phyloP scores from a whole-genome alignment of 2,888 invertebrate species.

The Pollenia griseotomentosa region DNA sequence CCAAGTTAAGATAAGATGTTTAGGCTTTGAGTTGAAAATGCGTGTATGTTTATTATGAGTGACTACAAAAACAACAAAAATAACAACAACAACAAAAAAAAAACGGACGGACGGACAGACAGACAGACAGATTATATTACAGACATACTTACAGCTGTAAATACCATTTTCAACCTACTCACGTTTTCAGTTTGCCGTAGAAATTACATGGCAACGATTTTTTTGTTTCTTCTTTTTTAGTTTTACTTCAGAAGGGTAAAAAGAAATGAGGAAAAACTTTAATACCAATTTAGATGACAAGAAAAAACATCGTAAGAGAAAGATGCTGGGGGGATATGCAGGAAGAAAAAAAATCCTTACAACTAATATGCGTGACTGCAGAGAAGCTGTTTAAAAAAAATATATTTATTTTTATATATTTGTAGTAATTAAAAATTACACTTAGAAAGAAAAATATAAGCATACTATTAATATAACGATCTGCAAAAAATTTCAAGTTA shows the following conservation, averaged over 20 bases:
- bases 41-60: slow-evolving; percentile 65
- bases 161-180: slow-evolving; percentile 67
- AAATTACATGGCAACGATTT: slow-evolving; percentile 34
- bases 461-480: background rate
- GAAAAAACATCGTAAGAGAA: slow-evolving; percentile 20
- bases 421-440: slow-evolving; percentile 42
- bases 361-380: slow-evolving; percentile 49
- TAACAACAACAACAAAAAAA: background rate
- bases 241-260: slow-evolving; percentile 27
- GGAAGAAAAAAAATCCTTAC: slow-evolving; percentile 15
- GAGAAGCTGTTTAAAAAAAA: background rate
- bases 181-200: slow-evolving; percentile 57
- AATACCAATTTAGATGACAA: slow-evolving; percentile 56
- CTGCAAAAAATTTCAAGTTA: background rate
- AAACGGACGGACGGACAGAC: slow-evolving; percentile 1
- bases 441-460: background rate
- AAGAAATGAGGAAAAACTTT: slow-evolving; percentile 14
- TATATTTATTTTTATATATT: background rate
- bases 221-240: background rate
- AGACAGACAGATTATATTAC: slow-evolving; percentile 33
- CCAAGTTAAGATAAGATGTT: slow-evolving; percentile 72
- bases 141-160: slow-evolving; percentile 46
- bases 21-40: slow-evolving; percentile 69
- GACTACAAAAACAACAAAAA: slow-evolving; percentile 29
- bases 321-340: background rate